phyloP scores from a whole-genome alignment of 2,113 vertebrate genomes.

The Grallaria varia region DNA sequence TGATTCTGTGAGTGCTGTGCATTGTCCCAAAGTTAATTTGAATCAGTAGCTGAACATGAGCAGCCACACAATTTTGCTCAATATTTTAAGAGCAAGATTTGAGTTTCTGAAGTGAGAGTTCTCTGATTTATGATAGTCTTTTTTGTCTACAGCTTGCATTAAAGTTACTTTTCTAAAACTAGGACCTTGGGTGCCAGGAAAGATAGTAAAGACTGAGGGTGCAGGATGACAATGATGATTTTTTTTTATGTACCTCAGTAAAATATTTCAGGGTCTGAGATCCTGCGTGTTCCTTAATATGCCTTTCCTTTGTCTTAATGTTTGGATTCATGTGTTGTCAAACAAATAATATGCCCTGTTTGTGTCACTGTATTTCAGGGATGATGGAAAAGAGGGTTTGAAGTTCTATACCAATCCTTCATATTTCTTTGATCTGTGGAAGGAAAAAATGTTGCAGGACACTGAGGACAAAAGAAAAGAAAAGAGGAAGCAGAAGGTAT shows the following conservation, averaged over 20 bases:
- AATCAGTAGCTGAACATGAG: background rate
- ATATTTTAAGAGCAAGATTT: background rate
- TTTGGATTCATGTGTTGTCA: background rate
- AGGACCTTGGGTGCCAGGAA: background rate
- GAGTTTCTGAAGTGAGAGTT: background rate
- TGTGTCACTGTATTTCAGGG: constrained; percentile 74
- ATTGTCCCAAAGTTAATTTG: background rate
- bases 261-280: background rate
- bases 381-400: constrained; percentile 95
- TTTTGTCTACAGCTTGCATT: background rate
- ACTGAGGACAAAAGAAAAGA: constrained; percentile 98
- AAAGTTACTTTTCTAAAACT: background rate
- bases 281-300: background rate
- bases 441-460: constrained; percentile 99
- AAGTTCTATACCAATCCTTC: constrained; percentile 99
- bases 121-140: background rate
- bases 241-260: background rate
- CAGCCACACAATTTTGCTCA: background rate
- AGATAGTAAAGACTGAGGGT: background rate
- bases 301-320: background rate
- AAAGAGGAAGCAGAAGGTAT: constrained; percentile 96
- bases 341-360: background rate
- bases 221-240: background rate
- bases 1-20: background rate
- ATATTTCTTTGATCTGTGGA: constrained; percentile 98